Base-by-base conservation (phyloP, 2,113 vertebrate genomes). In the rabbit (Oryctolagus cuniculus) region DNA sequence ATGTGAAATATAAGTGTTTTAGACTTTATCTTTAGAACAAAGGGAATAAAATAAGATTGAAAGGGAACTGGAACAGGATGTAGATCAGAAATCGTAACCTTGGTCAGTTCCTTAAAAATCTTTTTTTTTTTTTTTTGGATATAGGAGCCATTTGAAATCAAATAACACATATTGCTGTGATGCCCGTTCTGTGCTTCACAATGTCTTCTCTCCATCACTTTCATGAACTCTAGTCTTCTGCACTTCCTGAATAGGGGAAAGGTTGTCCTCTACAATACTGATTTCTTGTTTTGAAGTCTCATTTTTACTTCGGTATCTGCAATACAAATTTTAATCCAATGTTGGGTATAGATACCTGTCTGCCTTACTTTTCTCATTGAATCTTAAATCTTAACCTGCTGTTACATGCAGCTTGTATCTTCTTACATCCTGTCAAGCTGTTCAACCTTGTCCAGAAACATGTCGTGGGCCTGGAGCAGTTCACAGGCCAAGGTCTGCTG, bases 181-280 rank as follows among this genome's bases (percentile, higher is more conserved):
- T 19, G 55, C 17, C 17, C 55, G 64, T 34, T 70, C 27, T 66
- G 53, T 58, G 69, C n/a, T 24, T 44, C 49, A 22, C 0, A 11
- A 4, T 6, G 31, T 88, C 70, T 74, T 49, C 49, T 67, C 31
- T 53, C 25, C 29, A 36, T 67, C 16, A 80, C 67, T 53, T 61
- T 75, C 36, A 53, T 5, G 10, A 2, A 29, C 53, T 90, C 74
- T 53, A 4, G 75, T 77, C 86, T 81, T 67, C 36, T 64, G 51
- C 81, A 31, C n/a, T 1, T 69, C 22, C 10, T 36, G 64, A 19
- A 24, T 70, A 15, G 29, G 3, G n/a, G 61, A 93, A n/a, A 27
- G 0, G 1, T 24, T 55, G 27, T 58, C 6, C 10, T 74, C 36
- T 1, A 63, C 24, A 3, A 17, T 13, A 38, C 1, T 51, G 13